Evolutionary conservation across 2,113 vertebrate species (phyloP).

Genomic region (Pachyramphus minor): DNA sequence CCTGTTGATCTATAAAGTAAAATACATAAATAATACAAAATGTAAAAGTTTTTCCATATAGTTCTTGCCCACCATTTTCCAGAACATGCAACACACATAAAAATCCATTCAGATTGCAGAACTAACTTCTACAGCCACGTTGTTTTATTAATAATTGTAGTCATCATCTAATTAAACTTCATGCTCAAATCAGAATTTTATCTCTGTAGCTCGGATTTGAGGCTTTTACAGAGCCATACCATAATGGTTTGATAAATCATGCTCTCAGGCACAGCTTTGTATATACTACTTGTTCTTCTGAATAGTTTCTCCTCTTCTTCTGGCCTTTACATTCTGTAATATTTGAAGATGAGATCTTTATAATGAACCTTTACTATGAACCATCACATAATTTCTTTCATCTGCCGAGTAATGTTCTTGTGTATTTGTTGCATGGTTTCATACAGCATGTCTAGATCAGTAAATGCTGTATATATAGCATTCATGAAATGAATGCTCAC

Average conservation of each 20-base stretch:
- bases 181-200: not conserved
- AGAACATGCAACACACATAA: not conserved
- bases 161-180: not conserved
- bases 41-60: not conserved
- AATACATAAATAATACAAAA: not conserved
- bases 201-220: not conserved
- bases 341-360: not conserved
- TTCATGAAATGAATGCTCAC: not conserved
- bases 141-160: not conserved
- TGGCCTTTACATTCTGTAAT: not conserved
- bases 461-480: not conserved
- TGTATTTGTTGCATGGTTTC: not conserved
- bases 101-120: not conserved
- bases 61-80: not conserved
- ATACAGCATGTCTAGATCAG: not conserved
- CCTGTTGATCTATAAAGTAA: not conserved
- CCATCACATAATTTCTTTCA: not conserved
- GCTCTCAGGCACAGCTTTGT: not conserved
- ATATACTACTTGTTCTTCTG: not conserved
- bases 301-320: not conserved
- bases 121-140: not conserved
- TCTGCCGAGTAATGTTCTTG: not conserved
- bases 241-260: not conserved
- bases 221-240: not conserved
- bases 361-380: too few species aligned